Conservation (phyloP, 2,113 vertebrate species). For the Orthonyx spaldingii region DNA sequence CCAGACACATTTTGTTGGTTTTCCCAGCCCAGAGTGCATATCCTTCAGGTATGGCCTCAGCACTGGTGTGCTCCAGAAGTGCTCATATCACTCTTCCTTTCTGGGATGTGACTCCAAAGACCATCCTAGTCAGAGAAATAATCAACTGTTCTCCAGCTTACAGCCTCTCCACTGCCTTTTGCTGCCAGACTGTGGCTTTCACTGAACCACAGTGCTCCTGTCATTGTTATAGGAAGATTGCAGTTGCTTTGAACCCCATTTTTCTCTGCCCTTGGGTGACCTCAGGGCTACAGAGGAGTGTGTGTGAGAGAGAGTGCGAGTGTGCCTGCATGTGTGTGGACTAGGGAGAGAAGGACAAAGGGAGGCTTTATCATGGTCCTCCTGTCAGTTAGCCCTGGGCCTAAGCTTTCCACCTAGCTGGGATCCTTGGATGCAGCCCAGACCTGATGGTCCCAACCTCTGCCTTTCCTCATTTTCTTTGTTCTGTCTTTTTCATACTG, state of each 20-base stretch:
- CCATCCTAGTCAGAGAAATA: background rate
- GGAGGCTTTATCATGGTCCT: background rate
- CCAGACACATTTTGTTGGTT: background rate
- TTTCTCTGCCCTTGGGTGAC: background rate
- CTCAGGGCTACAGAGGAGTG: background rate
- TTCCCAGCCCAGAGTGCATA: background rate
- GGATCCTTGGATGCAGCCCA: background rate
- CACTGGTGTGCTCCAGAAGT: background rate
- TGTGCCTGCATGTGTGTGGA: background rate
- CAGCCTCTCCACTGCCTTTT: background rate
- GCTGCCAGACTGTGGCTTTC: background rate
- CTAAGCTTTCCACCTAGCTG: background rate
- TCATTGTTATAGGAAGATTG: background rate
- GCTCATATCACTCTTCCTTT: background rate
- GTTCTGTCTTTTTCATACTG: background rate
- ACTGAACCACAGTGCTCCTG: background rate
- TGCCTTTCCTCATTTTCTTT: background rate
- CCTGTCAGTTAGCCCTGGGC: background rate
- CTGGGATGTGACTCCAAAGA: background rate
- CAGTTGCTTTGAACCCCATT: background rate
- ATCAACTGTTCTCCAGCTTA: background rate
- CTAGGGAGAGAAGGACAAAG: background rate
- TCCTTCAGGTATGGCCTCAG: background rate
- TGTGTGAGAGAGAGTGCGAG: too few relatives aligned
- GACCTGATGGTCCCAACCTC: background rate